A percentile compares a stretch with the other conserved stretches of the same genome.
Evolutionary conservation across 1,140 invertebrate species (phyloP).

Genomic region (Sycobia sp.): DNA sequence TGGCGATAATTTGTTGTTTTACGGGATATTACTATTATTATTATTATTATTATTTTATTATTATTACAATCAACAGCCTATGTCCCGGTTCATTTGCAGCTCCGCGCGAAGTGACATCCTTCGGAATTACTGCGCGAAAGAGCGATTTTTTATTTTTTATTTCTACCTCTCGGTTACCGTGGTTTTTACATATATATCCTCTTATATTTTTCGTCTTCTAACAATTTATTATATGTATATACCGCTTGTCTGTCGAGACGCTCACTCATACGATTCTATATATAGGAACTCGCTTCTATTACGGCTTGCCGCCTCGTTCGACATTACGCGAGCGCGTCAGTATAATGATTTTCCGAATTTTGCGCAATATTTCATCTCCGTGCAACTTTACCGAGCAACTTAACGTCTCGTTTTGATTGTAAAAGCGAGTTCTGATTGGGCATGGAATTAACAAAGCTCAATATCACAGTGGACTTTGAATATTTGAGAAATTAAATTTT

Average conservation of each 20-base stretch:
- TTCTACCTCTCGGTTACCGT: too few species aligned
- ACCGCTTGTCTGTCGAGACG: conserved; percentile 15
- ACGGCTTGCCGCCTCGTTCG: neutral
- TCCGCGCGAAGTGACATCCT: too few species aligned
- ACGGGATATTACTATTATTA: too few species aligned
- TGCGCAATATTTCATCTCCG: conserved; percentile 2
- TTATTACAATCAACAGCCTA: too few species aligned
- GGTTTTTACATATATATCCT: too few species aligned
- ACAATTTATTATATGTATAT: conserved; percentile 34
- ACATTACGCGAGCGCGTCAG: neutral
- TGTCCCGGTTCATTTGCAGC: too few species aligned
- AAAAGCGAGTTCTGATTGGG: conserved; percentile 18
- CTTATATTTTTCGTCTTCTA: conserved; percentile 22
- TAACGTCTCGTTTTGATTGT: conserved; percentile 17
- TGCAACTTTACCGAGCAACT: conserved; percentile 1
- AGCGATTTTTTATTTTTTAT: too few species aligned
- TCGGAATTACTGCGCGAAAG: too few species aligned
- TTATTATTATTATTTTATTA: too few species aligned
- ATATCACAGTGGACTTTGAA: conserved; percentile 34
- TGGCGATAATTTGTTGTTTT: conserved; percentile 12
- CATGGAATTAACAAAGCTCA: conserved; percentile 23
- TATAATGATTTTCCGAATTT: conserved; percentile 18
- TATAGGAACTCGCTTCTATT: conserved; percentile 29
- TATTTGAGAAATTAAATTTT: too few species aligned
- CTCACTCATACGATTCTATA: neutral